These are phyloP conservation scores for Drepana falcataria DNA, from an alignment of 2,888 invertebrate species.

Conservation along the genomic window DNA sequence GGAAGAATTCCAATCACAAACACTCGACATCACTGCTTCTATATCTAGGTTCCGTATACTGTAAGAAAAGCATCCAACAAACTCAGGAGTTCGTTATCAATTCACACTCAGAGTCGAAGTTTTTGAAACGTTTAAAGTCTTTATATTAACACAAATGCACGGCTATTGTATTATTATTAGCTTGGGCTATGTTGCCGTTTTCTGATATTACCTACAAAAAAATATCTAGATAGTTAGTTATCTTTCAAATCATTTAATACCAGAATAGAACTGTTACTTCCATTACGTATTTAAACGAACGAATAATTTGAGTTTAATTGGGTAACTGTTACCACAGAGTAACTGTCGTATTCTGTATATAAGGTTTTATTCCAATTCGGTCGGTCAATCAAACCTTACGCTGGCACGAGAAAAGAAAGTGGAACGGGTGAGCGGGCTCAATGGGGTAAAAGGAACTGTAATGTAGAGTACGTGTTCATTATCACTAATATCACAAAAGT, in stretches of 20 bases:
- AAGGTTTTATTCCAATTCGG: neutral
- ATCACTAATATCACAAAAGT: conserved; percentile 32
- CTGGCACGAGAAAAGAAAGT: conserved; percentile 8
- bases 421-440: conserved; percentile 18
- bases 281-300: neutral
- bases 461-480: conserved; percentile 38
- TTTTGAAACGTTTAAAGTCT: too few relatives aligned
- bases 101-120: too few relatives aligned
- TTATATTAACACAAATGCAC: neutral
- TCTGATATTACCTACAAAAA: neutral
- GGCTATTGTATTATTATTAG: too few relatives aligned
- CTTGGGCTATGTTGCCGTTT: too few relatives aligned
- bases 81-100: too few relatives aligned
- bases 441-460: conserved; percentile 22
- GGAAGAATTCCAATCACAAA: too few relatives aligned
- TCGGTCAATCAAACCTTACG: neutral
- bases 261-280: neutral
- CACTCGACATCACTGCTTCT: too few relatives aligned
- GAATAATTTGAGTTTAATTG: neutral
- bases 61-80: too few relatives aligned
- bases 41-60: too few relatives aligned
- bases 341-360: neutral
- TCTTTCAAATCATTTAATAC: neutral
- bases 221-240: neutral
- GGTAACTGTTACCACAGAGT: neutral